phyloP scores from a whole-genome alignment of 2,797 vertebrate species.

The Spondyliosoma cantharus region DNA sequence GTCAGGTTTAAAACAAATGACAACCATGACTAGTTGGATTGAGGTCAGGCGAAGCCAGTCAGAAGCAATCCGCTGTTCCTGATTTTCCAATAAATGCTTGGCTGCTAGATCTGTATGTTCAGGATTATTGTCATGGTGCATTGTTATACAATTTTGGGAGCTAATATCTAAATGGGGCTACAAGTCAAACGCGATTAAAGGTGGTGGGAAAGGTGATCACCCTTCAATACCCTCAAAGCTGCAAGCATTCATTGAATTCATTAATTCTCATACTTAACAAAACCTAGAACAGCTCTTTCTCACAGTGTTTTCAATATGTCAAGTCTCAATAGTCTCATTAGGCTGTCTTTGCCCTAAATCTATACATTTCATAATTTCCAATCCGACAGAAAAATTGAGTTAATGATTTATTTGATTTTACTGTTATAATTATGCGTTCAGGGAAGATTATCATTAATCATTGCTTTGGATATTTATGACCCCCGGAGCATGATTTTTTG shows the following conservation, averaged over 20 bases:
- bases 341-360: background rate
- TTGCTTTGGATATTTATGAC: background rate
- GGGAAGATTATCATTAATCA: background rate
- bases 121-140: background rate
- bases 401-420: too few species aligned
- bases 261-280: background rate
- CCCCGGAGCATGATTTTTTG: background rate
- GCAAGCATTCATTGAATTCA: background rate
- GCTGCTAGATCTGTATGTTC: background rate
- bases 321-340: too few species aligned
- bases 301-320: too few species aligned
- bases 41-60: slow-evolving; percentile 4
- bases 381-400: too few species aligned
- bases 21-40: background rate
- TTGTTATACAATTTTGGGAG: background rate
- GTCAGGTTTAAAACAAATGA: background rate
- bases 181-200: background rate
- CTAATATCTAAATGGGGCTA: background rate
- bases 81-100: background rate
- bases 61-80: background rate
- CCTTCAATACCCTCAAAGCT: background rate
- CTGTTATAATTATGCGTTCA: too few species aligned
- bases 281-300: background rate
- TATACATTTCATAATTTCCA: too few species aligned
- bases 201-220: background rate